Percentiles rank a stretch among this genome's conserved stretches.
Evolutionary conservation across 2,888 invertebrate genomes (phyloP).

Genomic region (Synergus umbraculus): DNA sequence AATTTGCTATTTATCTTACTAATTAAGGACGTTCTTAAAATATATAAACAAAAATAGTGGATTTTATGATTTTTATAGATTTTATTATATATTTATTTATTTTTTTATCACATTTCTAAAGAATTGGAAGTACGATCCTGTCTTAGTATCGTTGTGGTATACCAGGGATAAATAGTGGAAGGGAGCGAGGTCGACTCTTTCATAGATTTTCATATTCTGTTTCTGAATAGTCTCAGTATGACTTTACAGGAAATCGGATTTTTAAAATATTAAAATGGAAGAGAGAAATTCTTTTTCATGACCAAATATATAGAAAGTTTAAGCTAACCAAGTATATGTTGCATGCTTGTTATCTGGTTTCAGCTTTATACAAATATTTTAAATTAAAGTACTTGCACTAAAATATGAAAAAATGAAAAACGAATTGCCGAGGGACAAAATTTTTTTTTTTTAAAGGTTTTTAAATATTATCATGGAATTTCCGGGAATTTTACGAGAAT

Average conservation of each 20-base stretch:
- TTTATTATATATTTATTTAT: no score
- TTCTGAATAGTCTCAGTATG: constrained; percentile 40
- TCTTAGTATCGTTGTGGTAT: constrained; percentile 3
- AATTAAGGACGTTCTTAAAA: no score
- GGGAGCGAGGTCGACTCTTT: constrained; percentile 26
- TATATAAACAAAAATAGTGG: no score
- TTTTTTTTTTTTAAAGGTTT: no score
- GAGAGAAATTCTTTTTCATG: constrained; percentile 32
- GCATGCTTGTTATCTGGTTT: background rate
- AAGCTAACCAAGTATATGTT: constrained; percentile 5
- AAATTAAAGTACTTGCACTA: no score
- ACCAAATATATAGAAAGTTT: background rate
- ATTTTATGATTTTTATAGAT: no score
- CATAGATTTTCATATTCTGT: constrained; percentile 38
- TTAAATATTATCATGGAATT: no score
- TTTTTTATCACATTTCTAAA: background rate
- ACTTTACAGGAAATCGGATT: constrained; percentile 36
- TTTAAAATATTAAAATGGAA: constrained; percentile 31
- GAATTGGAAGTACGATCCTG: background rate
- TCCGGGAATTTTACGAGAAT: no score
- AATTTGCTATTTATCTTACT: no score
- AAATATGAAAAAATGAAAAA: no score
- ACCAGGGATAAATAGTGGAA: constrained; percentile 30
- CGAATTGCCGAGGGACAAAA: no score
- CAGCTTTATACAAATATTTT: no score